phyloP scores from a whole-genome alignment of 2,888 invertebrate genomes.

The Perdita meconis region DNA sequence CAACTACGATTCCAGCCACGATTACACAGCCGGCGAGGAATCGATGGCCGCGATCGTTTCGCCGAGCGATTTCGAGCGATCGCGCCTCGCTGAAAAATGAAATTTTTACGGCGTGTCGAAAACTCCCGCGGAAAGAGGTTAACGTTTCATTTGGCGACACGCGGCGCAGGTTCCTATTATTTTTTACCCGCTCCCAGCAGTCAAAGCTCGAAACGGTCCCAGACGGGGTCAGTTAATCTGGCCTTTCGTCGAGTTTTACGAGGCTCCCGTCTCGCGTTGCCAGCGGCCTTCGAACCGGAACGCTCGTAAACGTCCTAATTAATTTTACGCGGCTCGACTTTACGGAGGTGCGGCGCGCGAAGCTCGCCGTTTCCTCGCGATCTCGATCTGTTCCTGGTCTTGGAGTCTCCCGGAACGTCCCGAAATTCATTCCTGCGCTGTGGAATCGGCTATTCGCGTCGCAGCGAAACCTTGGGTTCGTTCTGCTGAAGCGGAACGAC shows the following conservation, averaged over 20 bases:
- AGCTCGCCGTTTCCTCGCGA: conserved; percentile 36
- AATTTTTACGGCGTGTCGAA: conserved; percentile 9
- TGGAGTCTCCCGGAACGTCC: too few species aligned
- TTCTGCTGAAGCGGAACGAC: too few species aligned
- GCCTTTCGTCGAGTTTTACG: conserved; percentile 62
- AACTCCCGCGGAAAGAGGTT: conserved; percentile 20
- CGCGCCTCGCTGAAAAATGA: not conserved
- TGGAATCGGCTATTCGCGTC: too few species aligned
- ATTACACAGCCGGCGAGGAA: conserved; percentile 16
- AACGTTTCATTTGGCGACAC: conserved; percentile 17
- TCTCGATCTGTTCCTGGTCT: conserved; percentile 4
- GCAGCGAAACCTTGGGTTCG: too few species aligned
- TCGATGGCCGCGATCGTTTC: conserved; percentile 8
- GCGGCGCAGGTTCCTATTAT: conserved; percentile 7
- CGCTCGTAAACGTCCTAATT: conserved; percentile 71
- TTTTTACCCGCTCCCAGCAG: not conserved
- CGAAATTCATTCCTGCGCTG: too few species aligned
- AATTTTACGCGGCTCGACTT: conserved; percentile 65
- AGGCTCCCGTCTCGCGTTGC: conserved; percentile 24
- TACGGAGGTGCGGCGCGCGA: conserved; percentile 41
- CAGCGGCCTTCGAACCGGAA: conserved; percentile 22
- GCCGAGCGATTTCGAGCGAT: conserved; percentile 4
- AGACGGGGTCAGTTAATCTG: conserved; percentile 46
- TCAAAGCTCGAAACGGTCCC: not conserved
- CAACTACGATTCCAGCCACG: conserved; percentile 58